phyloP scores from a whole-genome alignment of 1,140 invertebrate genomes.

The Adelges cooleyi region DNA sequence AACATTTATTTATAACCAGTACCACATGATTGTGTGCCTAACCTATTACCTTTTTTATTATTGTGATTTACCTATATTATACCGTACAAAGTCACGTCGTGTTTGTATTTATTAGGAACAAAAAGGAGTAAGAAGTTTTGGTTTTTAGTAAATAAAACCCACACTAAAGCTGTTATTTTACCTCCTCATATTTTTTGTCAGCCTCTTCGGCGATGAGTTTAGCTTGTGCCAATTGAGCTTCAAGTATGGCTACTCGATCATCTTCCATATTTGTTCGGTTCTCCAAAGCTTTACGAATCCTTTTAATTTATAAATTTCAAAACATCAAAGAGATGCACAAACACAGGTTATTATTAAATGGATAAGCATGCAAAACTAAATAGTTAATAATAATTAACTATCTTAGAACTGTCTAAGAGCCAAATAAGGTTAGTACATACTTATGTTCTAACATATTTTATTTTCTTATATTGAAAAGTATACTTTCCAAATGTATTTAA shows the following conservation, averaged over 20 bases:
- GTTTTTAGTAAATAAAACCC: neutral
- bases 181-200: slow-evolving; percentile 99
- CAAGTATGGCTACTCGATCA: slow-evolving; percentile 86
- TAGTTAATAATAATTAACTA: neutral
- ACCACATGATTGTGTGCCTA: no score
- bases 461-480: no score
- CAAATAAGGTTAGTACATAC: neutral
- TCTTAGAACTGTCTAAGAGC: no score
- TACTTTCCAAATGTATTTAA: no score
- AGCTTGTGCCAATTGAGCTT: slow-evolving; percentile 88
- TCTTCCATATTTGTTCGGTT: slow-evolving; percentile 98
- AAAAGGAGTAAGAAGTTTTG: neutral
- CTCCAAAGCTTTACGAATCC: slow-evolving; percentile 97
- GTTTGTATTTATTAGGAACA: slow-evolving; percentile 22
- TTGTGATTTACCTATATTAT: neutral
- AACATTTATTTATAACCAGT: no score
- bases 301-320: slow-evolving; percentile 39
- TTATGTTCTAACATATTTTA: no score
- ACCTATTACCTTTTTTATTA: no score
- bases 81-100: neutral
- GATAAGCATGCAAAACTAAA: neutral
- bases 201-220: slow-evolving; percentile 97
- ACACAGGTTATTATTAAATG: slow-evolving; percentile 13
- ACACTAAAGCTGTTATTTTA: slow-evolving; percentile 38
- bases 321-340: slow-evolving; percentile 17